phyloP scores from a whole-genome alignment of 2,113 vertebrate genomes.

The Scomber colias region DNA sequence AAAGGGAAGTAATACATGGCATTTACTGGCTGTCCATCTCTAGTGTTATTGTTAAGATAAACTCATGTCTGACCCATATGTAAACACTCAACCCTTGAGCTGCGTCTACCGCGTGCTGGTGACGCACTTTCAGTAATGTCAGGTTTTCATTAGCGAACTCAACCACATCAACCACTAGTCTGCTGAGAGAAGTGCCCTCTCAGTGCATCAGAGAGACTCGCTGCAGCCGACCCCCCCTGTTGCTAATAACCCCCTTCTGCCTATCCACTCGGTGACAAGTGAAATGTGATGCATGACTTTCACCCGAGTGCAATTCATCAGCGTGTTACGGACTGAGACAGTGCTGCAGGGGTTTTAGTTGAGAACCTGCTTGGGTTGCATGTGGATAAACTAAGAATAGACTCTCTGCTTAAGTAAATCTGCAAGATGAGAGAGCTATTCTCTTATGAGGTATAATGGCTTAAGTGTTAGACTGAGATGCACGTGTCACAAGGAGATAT shows the following conservation, averaged over 20 bases:
- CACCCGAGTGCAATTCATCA: background rate
- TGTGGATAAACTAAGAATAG: slow-evolving; percentile 12
- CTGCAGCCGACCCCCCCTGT: slow-evolving; percentile 23
- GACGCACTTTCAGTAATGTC: slow-evolving; percentile 52
- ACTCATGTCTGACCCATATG: slow-evolving; percentile 7
- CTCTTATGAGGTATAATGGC: background rate
- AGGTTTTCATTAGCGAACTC: slow-evolving; percentile 18
- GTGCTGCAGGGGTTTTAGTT: slow-evolving; percentile 5
- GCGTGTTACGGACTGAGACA: slow-evolving; percentile 8
- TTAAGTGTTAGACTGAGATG: slow-evolving; percentile 3
- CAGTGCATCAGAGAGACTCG: background rate
- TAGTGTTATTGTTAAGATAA: slow-evolving; percentile 40
- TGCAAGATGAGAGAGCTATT: background rate
- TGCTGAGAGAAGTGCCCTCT: slow-evolving; percentile 13
- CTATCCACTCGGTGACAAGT: slow-evolving; percentile 34
- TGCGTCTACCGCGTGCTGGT: slow-evolving; percentile 2
- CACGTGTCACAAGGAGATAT: background rate
- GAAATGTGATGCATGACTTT: slow-evolving; percentile 23
- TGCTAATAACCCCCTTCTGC: slow-evolving; percentile 21
- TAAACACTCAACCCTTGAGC: slow-evolving; percentile 9
- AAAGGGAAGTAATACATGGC: background rate
- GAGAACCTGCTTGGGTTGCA: slow-evolving; percentile 12
- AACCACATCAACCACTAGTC: slow-evolving; percentile 6
- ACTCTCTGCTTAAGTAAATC: slow-evolving; percentile 12
- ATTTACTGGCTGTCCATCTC: slow-evolving; percentile 8